Conservation (phyloP, 2,888 invertebrate species). For the Pterobdella sp. region DNA sequence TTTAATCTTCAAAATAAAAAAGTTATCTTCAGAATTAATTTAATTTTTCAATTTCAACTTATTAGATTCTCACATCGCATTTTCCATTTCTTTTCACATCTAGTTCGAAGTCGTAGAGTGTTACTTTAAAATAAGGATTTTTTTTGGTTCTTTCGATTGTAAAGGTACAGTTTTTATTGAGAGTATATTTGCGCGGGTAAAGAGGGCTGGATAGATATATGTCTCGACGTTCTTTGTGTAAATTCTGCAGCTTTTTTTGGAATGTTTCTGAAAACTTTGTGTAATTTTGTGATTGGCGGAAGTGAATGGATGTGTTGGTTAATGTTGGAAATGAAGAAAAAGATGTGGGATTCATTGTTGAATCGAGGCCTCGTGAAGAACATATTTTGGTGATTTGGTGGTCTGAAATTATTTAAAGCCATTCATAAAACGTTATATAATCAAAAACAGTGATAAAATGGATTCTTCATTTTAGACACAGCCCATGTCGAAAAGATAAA, state of each 20-base stretch:
- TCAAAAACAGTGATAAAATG: no score
- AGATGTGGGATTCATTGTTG: neutral
- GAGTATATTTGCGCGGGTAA: neutral
- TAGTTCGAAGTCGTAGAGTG: conserved; percentile 4
- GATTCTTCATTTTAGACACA: no score
- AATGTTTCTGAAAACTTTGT: neutral
- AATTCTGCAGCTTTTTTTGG: neutral
- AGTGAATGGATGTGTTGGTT: neutral
- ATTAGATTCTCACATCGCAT: neutral
- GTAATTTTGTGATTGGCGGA: neutral
- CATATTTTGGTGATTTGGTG: conserved; percentile 2
- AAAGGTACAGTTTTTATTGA: conserved; percentile 7
- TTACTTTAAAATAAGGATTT: neutral
- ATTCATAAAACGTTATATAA: no score
- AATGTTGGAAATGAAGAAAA: neutral
- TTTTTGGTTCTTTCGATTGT: neutral
- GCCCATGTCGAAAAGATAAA: no score
- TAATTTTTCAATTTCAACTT: no score
- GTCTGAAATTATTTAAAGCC: no score
- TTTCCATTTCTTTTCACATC: conserved; percentile 7
- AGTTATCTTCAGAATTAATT: neutral
- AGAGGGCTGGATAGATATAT: neutral
- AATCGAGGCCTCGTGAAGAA: neutral
- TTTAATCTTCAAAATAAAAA: neutral
- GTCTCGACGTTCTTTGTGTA: neutral